Evolutionary conservation across 2,888 invertebrate genomes (phyloP).

Genomic region (Schizaphis graminum): DNA sequence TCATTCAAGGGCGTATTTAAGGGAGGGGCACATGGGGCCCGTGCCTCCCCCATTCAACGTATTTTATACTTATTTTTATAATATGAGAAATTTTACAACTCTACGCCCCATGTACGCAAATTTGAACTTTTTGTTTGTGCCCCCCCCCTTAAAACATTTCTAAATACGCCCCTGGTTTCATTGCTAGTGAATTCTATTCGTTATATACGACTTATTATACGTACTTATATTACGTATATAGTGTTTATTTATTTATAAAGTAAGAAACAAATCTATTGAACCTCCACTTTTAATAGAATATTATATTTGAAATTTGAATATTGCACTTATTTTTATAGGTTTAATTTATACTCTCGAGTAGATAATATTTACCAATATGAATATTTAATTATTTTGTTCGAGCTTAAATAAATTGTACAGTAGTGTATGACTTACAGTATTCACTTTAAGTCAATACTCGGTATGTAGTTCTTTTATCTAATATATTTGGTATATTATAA

Average conservation of each 20-base stretch:
- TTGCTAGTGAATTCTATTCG: not conserved
- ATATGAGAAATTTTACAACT: too few species aligned
- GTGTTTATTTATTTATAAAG: not conserved
- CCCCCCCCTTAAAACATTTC: too few species aligned
- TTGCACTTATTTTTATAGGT: not conserved
- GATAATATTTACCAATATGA: not conserved
- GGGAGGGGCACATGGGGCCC: too few species aligned
- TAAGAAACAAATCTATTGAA: not conserved
- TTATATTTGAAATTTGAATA: not conserved
- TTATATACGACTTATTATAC: too few species aligned
- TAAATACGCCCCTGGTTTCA: too few species aligned
- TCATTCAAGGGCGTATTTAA: too few species aligned
- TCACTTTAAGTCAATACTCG: not conserved
- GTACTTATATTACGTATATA: not conserved
- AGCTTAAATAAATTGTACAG: not conserved
- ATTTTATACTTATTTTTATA: too few species aligned
- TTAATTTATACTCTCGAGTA: not conserved
- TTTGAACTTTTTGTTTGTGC: too few species aligned
- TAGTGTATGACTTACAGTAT: not conserved
- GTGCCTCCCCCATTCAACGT: too few species aligned
- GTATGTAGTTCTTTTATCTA: not conserved
- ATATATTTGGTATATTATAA: not conserved
- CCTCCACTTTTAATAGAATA: not conserved
- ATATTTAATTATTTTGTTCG: not conserved
- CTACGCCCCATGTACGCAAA: too few species aligned